These are phyloP conservation scores for Anorthoa munda DNA, from an alignment of 2,888 invertebrate genomes.

Conservation along the genomic window DNA sequence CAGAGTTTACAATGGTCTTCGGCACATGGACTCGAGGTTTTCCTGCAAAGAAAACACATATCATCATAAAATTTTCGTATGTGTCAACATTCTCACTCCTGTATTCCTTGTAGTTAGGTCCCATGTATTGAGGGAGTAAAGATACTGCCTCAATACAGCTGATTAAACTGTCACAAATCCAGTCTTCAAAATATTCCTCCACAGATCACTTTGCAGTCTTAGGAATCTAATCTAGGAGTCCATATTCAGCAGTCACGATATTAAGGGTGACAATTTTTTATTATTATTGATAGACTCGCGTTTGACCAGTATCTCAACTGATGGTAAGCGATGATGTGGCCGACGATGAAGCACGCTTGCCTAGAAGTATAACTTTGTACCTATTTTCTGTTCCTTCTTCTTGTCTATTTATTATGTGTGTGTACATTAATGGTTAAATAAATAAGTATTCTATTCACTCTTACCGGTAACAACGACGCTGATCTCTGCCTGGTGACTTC, in stretches of 20 bases:
- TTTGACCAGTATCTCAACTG: too few relatives aligned
- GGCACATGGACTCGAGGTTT: slow-evolving; percentile 82
- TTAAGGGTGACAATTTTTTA: too few relatives aligned
- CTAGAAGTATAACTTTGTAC: too few relatives aligned
- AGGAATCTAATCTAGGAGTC: neutral
- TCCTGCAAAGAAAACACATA: slow-evolving; percentile 71
- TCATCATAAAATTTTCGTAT: neutral
- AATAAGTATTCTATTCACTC: slow-evolving; percentile 41
- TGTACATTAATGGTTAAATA: too few relatives aligned
- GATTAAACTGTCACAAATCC: neutral
- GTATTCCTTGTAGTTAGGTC: neutral
- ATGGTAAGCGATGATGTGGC: too few relatives aligned
- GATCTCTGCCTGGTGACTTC: slow-evolving; percentile 71
- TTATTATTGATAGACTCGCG: too few relatives aligned
- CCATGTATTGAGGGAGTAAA: neutral
- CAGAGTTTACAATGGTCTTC: slow-evolving; percentile 80
- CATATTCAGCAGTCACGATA: neutral
- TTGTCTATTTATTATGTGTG: too few relatives aligned
- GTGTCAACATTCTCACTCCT: neutral
- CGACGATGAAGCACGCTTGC: too few relatives aligned
- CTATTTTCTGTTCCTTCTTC: too few relatives aligned
- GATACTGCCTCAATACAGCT: too few relatives aligned
- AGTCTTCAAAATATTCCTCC: too few relatives aligned
- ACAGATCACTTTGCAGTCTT: neutral
- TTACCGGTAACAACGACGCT: slow-evolving; percentile 77